phyloP scores from a whole-genome alignment of 2,888 invertebrate genomes.

The Hybos culiciformis region DNA sequence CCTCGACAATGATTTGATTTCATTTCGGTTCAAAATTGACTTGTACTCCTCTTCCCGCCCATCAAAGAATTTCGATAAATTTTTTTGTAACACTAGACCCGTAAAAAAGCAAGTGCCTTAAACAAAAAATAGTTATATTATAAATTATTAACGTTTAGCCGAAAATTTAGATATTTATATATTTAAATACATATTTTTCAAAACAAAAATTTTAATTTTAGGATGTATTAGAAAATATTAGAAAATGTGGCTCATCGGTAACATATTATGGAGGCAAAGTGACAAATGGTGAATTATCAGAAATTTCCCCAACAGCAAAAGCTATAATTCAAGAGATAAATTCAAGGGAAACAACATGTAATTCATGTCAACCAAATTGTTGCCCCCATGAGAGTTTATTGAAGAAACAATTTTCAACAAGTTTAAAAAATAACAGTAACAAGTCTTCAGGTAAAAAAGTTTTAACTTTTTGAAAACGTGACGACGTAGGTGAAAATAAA shows the following conservation, averaged over 20 bases:
- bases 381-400: slow-evolving; percentile 18
- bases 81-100: no score
- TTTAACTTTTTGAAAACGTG: slow-evolving; percentile 7
- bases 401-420: slow-evolving; percentile 13
- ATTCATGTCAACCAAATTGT: slow-evolving; percentile 25
- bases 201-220: slow-evolving; percentile 12
- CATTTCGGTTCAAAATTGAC: no score
- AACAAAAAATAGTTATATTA: no score
- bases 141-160: background rate
- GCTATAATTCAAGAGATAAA: slow-evolving; percentile 61
- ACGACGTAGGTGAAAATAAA: no score
- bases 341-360: slow-evolving; percentile 31
- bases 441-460: background rate
- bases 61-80: no score
- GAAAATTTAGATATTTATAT: background rate
- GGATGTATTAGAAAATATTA: slow-evolving; percentile 72
- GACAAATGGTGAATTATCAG: slow-evolving; percentile 50
- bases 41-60: no score
- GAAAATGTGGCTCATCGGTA: slow-evolving; percentile 77
- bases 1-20: no score
- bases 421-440: background rate
- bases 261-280: slow-evolving; percentile 82
- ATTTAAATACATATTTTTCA: background rate
- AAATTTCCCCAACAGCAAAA: slow-evolving; percentile 54
- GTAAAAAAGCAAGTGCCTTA: no score